Conservation (phyloP, 1,140 invertebrate genomes). For the Eupristina koningsbergeri region DNA sequence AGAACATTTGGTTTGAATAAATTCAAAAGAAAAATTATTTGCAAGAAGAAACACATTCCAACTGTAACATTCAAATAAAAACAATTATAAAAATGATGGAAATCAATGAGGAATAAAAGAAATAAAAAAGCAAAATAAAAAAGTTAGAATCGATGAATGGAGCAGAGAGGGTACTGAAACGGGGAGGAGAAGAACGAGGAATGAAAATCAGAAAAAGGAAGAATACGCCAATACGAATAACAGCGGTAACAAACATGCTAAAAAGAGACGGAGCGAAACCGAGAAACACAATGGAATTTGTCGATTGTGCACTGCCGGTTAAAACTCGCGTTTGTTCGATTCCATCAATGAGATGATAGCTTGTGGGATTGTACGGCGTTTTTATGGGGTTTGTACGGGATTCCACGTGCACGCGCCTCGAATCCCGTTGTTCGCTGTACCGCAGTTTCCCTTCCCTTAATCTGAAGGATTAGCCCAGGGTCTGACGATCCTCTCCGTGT, state of each 20-base stretch:
- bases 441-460: too few relatives aligned
- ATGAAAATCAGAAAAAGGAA: too few relatives aligned
- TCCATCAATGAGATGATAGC: constrained; percentile 15
- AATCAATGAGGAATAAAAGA: constrained; percentile 1
- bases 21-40: too few relatives aligned
- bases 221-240: not conserved
- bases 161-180: not conserved
- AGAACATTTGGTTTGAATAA: too few relatives aligned
- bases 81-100: not conserved
- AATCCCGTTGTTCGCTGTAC: not conserved
- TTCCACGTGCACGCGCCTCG: not conserved
- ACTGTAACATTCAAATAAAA: not conserved
- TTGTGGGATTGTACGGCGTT: too few relatives aligned
- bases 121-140: not conserved
- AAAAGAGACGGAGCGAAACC: constrained; percentile 1
- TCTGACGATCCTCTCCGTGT: too few relatives aligned
- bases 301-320: not conserved
- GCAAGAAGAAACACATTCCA: too few relatives aligned
- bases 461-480: too few relatives aligned
- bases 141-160: not conserved
- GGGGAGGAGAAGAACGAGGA: too few relatives aligned
- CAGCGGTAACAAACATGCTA: not conserved
- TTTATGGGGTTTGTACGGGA: too few relatives aligned
- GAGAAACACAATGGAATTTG: constrained; percentile 22
- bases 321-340: not conserved